Evolutionary conservation across 1,140 invertebrate genomes (phyloP), one percentile per base, ranked within the genome.

Genomic region (Temnothorax curvispinosus): DNA sequence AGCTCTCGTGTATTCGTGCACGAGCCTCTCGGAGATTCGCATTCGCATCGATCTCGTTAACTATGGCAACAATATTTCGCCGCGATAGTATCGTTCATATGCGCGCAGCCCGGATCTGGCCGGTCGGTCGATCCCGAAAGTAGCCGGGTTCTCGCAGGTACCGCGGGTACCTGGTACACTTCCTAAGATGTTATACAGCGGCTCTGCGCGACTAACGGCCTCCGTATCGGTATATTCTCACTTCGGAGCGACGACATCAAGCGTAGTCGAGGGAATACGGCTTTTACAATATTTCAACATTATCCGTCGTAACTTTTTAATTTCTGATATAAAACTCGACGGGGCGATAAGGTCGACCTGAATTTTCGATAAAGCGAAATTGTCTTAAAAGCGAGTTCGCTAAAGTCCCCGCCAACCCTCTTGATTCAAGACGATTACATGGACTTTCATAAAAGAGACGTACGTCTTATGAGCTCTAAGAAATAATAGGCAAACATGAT

Each of bases 11-110:
- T 41, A 13, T 3, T n/a, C 76, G 44, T n/a, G 77, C 15, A 41
- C 62, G 13, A 32, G 47, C 62, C 78, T 71, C 80, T 72, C 80
- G 54, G 41, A 84, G 69, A 75, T 77, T 62, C 75, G 41, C 62
- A 27, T 54, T 80, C 60, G 76, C 62, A 80, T 84, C 69, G 80
- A 84, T 84, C 80, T 84, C 41, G 80, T 84, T 84, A 84, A 84
- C 80, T 75, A 75, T 32, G 44, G 80, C 80, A 84, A 84, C 80
- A 84, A 84, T 84, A 84, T 84, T 84, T 84, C 80, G 80, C 69
- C 69, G 13, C 69, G 80, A 84, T 84, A 84, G 69, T 60, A 84
- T 84, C 80, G 44, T 84, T 75, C 80, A 75, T 84, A 84, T 84
- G 69, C 64, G 67, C 67, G 38, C 41, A 7, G 67, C 67, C 80